Evolutionary conservation across 2,888 invertebrate species (phyloP).

Genomic region (Erpobdella octoculata): DNA sequence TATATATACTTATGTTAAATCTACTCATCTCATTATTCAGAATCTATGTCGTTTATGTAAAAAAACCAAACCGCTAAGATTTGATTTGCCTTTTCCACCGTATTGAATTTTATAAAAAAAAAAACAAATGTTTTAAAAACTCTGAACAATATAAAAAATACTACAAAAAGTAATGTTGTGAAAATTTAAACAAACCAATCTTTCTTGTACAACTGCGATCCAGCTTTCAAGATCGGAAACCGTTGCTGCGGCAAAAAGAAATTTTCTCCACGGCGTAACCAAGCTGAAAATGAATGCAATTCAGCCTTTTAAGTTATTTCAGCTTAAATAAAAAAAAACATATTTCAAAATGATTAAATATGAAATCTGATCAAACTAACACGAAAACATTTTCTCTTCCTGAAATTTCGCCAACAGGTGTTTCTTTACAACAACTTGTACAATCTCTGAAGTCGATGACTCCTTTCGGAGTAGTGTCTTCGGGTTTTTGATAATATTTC

Average conservation of each 20-base stretch:
- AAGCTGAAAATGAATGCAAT: not conserved
- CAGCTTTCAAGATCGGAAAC: not conserved
- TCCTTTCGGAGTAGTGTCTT: conserved; percentile 7
- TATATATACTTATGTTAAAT: too few relatives aligned
- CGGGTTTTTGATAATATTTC: conserved; percentile 1
- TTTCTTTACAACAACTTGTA: conserved; percentile 3
- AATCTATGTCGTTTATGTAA: too few relatives aligned
- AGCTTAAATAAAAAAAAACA: too few relatives aligned
- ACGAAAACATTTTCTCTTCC: conserved; percentile 12
- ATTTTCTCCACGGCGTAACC: conserved; percentile 9
- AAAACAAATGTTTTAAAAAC: too few relatives aligned
- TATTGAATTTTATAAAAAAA: too few relatives aligned
- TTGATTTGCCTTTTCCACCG: too few relatives aligned
- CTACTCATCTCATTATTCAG: too few relatives aligned
- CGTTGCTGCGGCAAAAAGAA: conserved; percentile 9
- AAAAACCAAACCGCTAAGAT: too few relatives aligned
- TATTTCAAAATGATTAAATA: too few relatives aligned
- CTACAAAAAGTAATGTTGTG: not conserved
- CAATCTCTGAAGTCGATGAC: conserved; percentile 12
- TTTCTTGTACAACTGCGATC: not conserved
- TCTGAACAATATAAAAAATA: too few relatives aligned
- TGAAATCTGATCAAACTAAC: conserved; percentile 8
- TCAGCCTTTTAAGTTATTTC: not conserved
- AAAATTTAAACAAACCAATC: not conserved
- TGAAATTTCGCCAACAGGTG: not conserved